These are phyloP conservation scores for Heteromormyrus szaboi DNA, from an alignment of 2,797 vertebrate genomes.

Conservation along the genomic window DNA sequence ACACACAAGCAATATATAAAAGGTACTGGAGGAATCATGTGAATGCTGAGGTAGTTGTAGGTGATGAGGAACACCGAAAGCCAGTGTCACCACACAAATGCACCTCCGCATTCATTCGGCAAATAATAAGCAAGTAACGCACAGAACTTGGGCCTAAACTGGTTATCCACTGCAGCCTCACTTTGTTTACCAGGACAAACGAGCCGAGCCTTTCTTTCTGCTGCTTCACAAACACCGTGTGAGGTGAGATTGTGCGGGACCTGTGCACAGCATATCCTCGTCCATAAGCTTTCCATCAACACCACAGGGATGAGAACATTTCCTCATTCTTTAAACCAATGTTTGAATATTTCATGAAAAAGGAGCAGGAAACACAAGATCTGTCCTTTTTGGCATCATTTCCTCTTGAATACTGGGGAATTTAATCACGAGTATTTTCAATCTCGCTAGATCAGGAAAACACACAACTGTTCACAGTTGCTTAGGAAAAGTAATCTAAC, in stretches of 20 bases:
- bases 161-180: not conserved
- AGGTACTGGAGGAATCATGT: not conserved
- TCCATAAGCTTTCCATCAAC: constrained; percentile 23
- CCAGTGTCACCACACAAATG: not conserved
- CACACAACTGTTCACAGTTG: not conserved
- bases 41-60: not conserved
- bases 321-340: not conserved
- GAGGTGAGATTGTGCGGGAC: not conserved
- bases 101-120: not conserved
- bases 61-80: not conserved
- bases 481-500: not conserved
- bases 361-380: not conserved
- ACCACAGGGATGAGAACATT: not conserved
- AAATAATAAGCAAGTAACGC: not conserved
- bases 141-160: not conserved
- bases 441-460: not conserved
- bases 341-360: not conserved
- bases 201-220: not conserved
- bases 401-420: not conserved
- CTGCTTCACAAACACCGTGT: not conserved
- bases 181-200: not conserved
- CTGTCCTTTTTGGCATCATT: not conserved
- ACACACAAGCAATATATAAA: not conserved
- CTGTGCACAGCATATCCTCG: constrained; percentile 41
- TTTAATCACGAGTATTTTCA: not conserved